Evolutionary conservation across 1,140 invertebrate species (phyloP), one percentile per base, ranked within the genome.

Genomic region (Aphaenogaster rudis): DNA sequence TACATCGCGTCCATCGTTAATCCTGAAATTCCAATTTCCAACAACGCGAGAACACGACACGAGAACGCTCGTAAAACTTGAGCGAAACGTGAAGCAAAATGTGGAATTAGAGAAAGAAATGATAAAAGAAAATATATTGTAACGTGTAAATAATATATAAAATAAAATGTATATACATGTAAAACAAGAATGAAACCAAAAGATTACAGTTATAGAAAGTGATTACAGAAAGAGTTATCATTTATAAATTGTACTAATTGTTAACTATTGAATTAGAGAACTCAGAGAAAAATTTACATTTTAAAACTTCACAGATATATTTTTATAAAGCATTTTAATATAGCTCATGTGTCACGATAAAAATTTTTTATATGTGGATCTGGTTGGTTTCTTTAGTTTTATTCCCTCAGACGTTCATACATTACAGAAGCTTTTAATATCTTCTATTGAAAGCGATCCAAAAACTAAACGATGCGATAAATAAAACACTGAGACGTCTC

Each of bases 381-480:
- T 82, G 33, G 61, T 28, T 80, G 71, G 61, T 79, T 36, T 69
- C 15, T 66, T 80, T 72, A 79, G 64, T 52, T 74, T 69, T 54
- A 78, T 76, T 72, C 85, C 50, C 45, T 33, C 11, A 28, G 28
- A 45, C 36, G 54, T 39, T 50, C 45, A 45, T 80, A n/a, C 3
- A 9, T 64, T 48, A 52, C 15, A 61, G 15, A 28, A 3, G 36
- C 48, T 59, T 87, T 79, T 39, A 63, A 42, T 33, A 67, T 48
- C n/a, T 15, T 45, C 50, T 81, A 61, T 79, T 67, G 72, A 86
- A 69, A 48, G 39, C 64, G 78, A 71, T 81, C 78, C 78, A 81
- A 81, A 42, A 71, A 13, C 11, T 69, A 71, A 81, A 52, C 48
- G 36, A 54, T 42, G 50, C n/a, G 21, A 81, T 71, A 81, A 81